These are phyloP conservation scores for Ceratotherium simum DNA, from an alignment of 2,113 vertebrate species.

Conservation along the genomic window DNA sequence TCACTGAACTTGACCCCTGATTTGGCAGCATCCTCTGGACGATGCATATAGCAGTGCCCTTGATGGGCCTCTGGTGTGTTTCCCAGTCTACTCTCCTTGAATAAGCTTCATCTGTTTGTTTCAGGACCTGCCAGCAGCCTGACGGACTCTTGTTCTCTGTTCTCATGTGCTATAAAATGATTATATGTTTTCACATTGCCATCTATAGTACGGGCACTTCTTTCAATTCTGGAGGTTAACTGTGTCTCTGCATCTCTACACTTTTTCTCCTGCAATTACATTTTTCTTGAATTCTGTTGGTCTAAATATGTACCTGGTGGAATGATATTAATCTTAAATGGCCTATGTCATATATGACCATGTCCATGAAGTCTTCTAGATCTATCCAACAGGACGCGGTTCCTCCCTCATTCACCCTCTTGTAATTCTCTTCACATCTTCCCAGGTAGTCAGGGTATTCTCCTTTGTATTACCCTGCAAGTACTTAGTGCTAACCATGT, in stretches of 20 bases:
- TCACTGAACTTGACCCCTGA: background rate
- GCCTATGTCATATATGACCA: background rate
- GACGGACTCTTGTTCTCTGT: background rate
- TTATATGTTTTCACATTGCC: background rate
- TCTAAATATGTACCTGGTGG: background rate
- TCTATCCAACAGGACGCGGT: background rate
- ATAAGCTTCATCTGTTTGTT: background rate
- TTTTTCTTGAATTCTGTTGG: background rate
- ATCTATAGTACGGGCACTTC: background rate
- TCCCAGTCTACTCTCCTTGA: background rate
- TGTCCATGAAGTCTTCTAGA: background rate
- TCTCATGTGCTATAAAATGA: conserved; percentile 1
- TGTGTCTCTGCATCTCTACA: background rate
- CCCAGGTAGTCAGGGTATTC: background rate
- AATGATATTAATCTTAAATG: background rate
- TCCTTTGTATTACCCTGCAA: background rate
- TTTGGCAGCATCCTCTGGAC: background rate
- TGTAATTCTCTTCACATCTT: background rate
- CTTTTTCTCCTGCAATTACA: background rate
- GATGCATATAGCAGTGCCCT: background rate
- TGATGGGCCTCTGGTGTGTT: background rate
- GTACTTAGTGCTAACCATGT: background rate
- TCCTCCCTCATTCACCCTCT: background rate
- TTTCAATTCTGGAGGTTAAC: background rate
- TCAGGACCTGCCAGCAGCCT: background rate